Evolutionary conservation across 2,797 vertebrate genomes (phyloP).

Genomic region (Apogon talboti): DNA sequence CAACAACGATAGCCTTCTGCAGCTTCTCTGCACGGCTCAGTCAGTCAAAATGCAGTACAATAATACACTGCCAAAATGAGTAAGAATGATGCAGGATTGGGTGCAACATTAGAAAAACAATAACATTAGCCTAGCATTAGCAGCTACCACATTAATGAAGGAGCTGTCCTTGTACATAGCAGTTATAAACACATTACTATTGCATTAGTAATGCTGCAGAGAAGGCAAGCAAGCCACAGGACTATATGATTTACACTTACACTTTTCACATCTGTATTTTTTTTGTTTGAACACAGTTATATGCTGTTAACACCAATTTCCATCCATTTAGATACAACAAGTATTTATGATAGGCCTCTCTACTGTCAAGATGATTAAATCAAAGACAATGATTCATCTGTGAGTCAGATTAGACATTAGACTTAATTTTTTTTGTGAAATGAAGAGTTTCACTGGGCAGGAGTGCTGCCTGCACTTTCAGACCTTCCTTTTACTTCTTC

Average conservation of each 20-base stretch:
- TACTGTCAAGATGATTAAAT: neutral
- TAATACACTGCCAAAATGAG: neutral
- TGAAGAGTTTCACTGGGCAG: slow-evolving; percentile 1
- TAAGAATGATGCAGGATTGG: neutral
- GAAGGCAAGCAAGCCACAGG: slow-evolving; percentile 1
- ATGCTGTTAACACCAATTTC: no score
- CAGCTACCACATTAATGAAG: slow-evolving; percentile 46
- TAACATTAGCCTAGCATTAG: slow-evolving; percentile 20
- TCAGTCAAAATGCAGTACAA: slow-evolving; percentile 22
- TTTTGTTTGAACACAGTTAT: neutral
- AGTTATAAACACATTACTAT: slow-evolving; percentile 26
- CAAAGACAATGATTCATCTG: neutral
- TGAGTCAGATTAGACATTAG: neutral
- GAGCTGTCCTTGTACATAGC: slow-evolving; percentile 24
- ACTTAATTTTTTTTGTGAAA: slow-evolving; percentile 7
- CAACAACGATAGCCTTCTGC: slow-evolving; percentile 60
- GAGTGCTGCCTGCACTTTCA: neutral
- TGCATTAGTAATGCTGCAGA: slow-evolving; percentile 22
- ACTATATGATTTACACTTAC: neutral
- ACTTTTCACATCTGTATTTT: slow-evolving; percentile 28
- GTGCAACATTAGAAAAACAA: slow-evolving; percentile 14
- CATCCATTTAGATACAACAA: no score
- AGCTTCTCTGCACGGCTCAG: slow-evolving; percentile 43
- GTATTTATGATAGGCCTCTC: neutral
- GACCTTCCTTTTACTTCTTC: neutral